Conservation (phyloP, 2,113 vertebrate genomes). For the Rhea americana region DNA sequence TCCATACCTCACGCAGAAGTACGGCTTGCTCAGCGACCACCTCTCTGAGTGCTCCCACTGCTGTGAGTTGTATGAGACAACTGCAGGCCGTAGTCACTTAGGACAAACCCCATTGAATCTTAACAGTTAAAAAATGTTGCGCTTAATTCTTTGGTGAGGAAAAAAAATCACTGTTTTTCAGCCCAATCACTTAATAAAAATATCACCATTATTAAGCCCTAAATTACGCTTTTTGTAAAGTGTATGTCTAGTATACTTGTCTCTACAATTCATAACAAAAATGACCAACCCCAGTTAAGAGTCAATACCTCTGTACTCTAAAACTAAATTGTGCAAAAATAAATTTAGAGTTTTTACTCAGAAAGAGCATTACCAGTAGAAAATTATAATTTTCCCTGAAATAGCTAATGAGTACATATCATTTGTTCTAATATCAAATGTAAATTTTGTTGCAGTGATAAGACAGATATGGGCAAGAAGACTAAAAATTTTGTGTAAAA, state of each 20-base stretch:
- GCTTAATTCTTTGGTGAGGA: neutral
- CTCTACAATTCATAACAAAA: neutral
- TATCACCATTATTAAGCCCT: neutral
- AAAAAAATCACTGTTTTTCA: neutral
- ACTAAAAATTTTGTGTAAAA: neutral
- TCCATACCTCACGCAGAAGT: neutral
- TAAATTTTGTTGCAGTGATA: neutral
- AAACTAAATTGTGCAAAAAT: neutral
- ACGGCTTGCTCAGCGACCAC: no score
- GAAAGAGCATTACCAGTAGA: neutral
- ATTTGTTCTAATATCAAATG: neutral
- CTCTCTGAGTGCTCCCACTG: neutral
- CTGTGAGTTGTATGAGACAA: fast-evolving
- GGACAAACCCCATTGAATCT: neutral
- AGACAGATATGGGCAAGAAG: neutral
- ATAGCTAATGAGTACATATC: neutral
- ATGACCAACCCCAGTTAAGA: neutral
- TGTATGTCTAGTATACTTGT: neutral
- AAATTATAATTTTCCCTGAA: neutral
- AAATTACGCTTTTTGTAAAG: neutral
- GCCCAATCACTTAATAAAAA: neutral
- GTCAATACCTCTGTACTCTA: neutral
- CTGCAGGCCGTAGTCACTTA: neutral
- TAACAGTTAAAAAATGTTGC: neutral
- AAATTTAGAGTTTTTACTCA: neutral